Evolutionary conservation across 2,797 vertebrate species (phyloP), one percentile per base, ranked within the genome.

Genomic region (Brotula barbata): DNA sequence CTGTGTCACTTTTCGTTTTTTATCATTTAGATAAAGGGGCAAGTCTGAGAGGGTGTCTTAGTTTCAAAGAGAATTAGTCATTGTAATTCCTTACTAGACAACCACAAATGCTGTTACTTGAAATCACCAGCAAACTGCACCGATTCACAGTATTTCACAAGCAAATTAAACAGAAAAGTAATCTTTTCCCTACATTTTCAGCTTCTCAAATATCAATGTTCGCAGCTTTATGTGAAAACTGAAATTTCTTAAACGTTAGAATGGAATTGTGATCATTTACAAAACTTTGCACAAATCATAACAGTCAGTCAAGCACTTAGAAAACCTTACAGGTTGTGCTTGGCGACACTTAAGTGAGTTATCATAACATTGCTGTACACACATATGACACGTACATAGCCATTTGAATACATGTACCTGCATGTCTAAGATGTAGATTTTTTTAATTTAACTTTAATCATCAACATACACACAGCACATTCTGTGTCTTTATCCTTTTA

Each of bases 331-430:
- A 51, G 37, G 52, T 71, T 66, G 15, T 44, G 57, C 37, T 41
- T 31, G 73, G 54, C 48, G 64, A 82, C 41, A 63, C 70, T 72
- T 25, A 84, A 75, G 56, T 61, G 64, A 57, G 46, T 75, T 45
- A 75, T n/a, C 54, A 68, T 40, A 59, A 44, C 23, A 42, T 58
- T 36, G 43, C 34, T 59, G 13, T 28, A 23, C 23, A 47, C 2
- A 45, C 33, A 47, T 40, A 23, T 1, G n/a, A n/a, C n/a, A n/a
- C n/a, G n/a, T n/a, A n/a, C n/a, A n/a, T n/a, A n/a, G n/a, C n/a
- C n/a, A n/a, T n/a, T n/a, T n/a, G n/a, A n/a, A n/a, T n/a, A n/a
- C n/a, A n/a, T n/a, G n/a, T n/a, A n/a, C n/a, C n/a, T n/a, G n/a
- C n/a, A n/a, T n/a, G n/a, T n/a, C n/a, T n/a, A n/a, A n/a, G n/a